Evolutionary conservation across 2,113 vertebrate species (phyloP), one percentile per base, ranked within the genome.

Genomic region (Orthonyx spaldingii): DNA sequence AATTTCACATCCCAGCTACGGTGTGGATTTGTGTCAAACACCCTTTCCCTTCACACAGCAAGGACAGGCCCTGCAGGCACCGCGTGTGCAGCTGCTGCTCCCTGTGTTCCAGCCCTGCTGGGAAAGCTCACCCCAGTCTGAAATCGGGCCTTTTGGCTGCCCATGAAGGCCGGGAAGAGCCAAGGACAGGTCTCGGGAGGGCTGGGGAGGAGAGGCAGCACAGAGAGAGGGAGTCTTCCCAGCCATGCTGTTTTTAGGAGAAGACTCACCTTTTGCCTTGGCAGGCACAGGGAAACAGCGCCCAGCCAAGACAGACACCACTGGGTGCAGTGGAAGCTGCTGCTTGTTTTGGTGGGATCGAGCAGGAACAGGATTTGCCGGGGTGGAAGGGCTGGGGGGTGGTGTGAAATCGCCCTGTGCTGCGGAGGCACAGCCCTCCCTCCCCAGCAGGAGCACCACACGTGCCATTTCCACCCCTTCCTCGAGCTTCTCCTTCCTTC

Each of bases 91-190:
- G 49, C 16, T 41, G 35, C 23, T 69, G 1, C 20, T 49, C 65
- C 21, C 30, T 13, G 6, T 7, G 5, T 14, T 59, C 41, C 3
- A 3, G 52, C 56, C 44, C 74, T 20, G 16, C 39, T 17, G 3
- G 33, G 28, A 72, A 7, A 17, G 30, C 39, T 35, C n/a, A 17
- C 19, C 11, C 14, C 0, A 6, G 8, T 7, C 19, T 28, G 33
- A 59, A 37, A 13, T 1, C 1, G 5, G 4, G 28, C 52, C 33
- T 65, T 46, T 10, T 5, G 47, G 41, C 39, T 35, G 42, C 57
- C 49, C n/a, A 3, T 0, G 1, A 35, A 66, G n/a, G 47, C 37
- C 1, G 0, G 11, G 57, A 39, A 16, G 11, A 17, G 11, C 7
- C 4, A 39, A 46, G 39, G 71, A 16, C 28, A 11, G 37, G 16